phyloP scores from a whole-genome alignment of 2,113 vertebrate species.

The Mormyrus iriodes region DNA sequence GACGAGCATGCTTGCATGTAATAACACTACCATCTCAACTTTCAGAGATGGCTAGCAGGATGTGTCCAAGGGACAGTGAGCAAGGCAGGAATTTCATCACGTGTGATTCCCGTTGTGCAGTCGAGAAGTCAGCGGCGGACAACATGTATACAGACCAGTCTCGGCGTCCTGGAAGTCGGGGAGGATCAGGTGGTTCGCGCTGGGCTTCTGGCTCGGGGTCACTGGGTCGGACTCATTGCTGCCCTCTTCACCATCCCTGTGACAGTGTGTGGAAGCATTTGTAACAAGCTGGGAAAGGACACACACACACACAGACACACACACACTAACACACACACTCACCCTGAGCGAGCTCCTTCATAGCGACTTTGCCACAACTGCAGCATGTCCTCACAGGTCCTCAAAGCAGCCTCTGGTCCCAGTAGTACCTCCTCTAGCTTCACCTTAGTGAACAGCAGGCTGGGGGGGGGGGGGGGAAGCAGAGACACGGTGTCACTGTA shows the following conservation, averaged over 20 bases:
- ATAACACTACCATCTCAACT: background rate
- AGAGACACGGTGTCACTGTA: background rate
- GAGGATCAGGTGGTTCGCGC: slow-evolving; percentile 76
- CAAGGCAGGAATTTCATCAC: background rate
- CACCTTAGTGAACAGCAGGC: slow-evolving; percentile 89
- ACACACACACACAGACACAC: background rate
- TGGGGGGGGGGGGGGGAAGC: slow-evolving; percentile 44
- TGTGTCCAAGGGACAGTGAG: background rate
- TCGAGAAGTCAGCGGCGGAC: background rate
- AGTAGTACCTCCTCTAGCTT: slow-evolving; percentile 80
- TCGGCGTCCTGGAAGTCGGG: slow-evolving; percentile 84
- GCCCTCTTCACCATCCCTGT: slow-evolving; percentile 82
- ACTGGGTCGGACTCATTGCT: slow-evolving; percentile 71
- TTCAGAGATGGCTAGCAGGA: background rate
- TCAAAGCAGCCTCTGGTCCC: slow-evolving; percentile 79
- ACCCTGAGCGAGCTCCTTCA: slow-evolving; percentile 76
- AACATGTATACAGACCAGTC: slow-evolving; percentile 65
- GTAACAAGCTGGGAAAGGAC: background rate
- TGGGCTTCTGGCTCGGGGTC: slow-evolving; percentile 65
- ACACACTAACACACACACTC: slow-evolving; percentile 9
- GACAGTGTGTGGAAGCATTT: slow-evolving; percentile 32
- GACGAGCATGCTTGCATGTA: background rate
- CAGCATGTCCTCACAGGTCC: slow-evolving; percentile 87
- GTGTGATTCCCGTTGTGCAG: background rate
- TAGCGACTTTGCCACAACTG: slow-evolving; percentile 79